phyloP scores from a whole-genome alignment of 2,113 vertebrate genomes.

The human (Homo sapiens) region DNA sequence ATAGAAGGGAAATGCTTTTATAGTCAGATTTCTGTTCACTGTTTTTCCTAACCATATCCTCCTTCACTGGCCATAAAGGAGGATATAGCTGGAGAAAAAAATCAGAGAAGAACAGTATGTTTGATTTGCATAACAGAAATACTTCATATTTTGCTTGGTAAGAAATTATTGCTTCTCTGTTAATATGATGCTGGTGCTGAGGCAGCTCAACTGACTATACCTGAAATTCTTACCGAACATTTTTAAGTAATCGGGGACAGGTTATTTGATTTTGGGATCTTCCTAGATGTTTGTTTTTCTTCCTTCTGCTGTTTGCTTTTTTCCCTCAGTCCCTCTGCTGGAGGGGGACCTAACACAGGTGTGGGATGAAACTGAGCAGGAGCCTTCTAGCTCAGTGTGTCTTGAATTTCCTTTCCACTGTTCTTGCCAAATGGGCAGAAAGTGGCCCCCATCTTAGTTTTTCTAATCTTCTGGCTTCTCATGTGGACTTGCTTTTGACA shows the following conservation, averaged over 20 bases:
- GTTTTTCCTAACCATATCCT: background rate
- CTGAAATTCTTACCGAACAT: background rate
- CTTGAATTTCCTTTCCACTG: background rate
- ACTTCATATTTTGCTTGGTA: background rate
- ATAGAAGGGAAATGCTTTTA: background rate
- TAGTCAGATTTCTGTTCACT: background rate
- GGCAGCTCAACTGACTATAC: background rate
- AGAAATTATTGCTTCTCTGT: background rate
- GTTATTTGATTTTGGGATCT: background rate
- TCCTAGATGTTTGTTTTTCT: background rate
- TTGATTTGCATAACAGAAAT: constrained; percentile 18
- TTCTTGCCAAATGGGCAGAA: background rate
- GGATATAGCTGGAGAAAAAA: background rate
- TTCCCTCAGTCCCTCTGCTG: background rate
- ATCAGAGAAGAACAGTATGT: background rate
- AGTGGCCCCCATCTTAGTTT: background rate
- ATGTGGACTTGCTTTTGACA: background rate
- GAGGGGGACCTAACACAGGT: background rate
- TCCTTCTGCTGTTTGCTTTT: background rate
- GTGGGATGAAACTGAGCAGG: background rate
- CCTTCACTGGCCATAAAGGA: background rate
- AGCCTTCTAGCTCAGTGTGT: background rate
- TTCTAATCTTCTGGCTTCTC: background rate
- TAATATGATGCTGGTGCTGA: background rate
- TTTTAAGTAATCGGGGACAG: background rate